Base-by-base conservation (phyloP, 2,888 invertebrate genomes). In the Epiblema foenella region DNA sequence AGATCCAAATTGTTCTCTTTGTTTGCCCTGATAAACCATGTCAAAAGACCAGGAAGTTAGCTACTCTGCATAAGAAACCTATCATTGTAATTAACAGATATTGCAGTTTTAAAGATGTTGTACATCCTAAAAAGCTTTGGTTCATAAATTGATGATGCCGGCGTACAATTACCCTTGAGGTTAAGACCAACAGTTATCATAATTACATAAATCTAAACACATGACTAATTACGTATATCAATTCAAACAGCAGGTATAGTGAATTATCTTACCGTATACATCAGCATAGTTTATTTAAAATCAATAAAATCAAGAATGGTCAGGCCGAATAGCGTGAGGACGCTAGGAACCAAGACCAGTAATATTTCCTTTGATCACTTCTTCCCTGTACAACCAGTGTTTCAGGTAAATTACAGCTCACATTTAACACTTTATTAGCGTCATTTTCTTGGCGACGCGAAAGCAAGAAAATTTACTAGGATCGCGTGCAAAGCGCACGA, bases 201-300 rank as follows among this genome's bases (percentile, higher is more conserved):
- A 2, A 51, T 49, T 24, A 52, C 9, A 7, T 52, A 49, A n/a
- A 12, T 49, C 17, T 33, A 15, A 64, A 5, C 29, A 46, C 42
- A 56, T 8, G 42, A 20, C n/a, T 37, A 62, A 42, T 62, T 29
- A 24, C 68, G 12, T 29, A 24, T 24, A 15, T 51, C 3, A 57
- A 58, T 49, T 12, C 2, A 5, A 15, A 58, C 63, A 10, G 20
- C 24, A 66, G 62, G 24, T 12, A 54, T 24, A 56, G 58, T n/a
- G 52, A 56, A 69, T 69, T 29, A 39, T 73, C 89, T 89, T 87
- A 92, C 91, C 89, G 91, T 91, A 78, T 91, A 91, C 91, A 93
- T 92, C 92, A 93, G 91, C 91, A 90, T 90, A 69, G 76, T 79
- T 75, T 79, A 75, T 75, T 63, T 63, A 65, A 72, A 77, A 75